phyloP scores from a whole-genome alignment of 2,113 vertebrate species.

The Aegithalos caudatus region DNA sequence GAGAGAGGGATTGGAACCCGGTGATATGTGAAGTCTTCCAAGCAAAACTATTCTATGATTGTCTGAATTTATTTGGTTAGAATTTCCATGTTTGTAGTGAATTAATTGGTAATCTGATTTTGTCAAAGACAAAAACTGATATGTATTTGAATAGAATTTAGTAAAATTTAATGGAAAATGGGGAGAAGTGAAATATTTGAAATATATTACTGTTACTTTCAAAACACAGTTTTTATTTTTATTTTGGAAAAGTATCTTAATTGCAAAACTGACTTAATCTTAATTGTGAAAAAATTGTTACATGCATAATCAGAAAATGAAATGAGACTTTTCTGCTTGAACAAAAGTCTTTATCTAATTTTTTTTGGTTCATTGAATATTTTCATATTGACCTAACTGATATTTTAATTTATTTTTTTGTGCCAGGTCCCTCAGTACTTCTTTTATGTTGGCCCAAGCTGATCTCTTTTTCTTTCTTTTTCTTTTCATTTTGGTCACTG shows the following conservation, averaged over 20 bases:
- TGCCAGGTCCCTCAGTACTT: background rate
- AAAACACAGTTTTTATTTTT: background rate
- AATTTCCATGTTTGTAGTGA: background rate
- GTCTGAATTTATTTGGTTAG: background rate
- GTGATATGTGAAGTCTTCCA: background rate
- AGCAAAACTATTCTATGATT: background rate
- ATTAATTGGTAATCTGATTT: background rate
- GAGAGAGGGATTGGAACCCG: background rate
- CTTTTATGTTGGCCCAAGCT: conserved; percentile 26
- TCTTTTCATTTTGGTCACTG: conserved; percentile 62
- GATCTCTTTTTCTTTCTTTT: conserved; percentile 50
- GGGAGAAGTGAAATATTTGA: background rate
- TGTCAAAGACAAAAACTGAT: background rate
- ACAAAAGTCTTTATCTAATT: conserved; percentile 32
- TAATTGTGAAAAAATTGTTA: background rate
- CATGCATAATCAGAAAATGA: background rate
- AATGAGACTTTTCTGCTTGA: conserved; percentile 36
- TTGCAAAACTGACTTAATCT: conserved; percentile 10
- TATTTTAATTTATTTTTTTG: conserved; percentile 50
- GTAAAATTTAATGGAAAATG: background rate
- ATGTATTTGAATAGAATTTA: background rate
- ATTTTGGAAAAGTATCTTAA: background rate
- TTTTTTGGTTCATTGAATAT: conserved; percentile 52
- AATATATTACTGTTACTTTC: background rate
- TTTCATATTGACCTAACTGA: conserved; percentile 53